A percentile compares a stretch with the other conserved stretches of the same genome.
Conservation (phyloP, 2,888 invertebrate genomes). For the Tiliacea aurago region DNA sequence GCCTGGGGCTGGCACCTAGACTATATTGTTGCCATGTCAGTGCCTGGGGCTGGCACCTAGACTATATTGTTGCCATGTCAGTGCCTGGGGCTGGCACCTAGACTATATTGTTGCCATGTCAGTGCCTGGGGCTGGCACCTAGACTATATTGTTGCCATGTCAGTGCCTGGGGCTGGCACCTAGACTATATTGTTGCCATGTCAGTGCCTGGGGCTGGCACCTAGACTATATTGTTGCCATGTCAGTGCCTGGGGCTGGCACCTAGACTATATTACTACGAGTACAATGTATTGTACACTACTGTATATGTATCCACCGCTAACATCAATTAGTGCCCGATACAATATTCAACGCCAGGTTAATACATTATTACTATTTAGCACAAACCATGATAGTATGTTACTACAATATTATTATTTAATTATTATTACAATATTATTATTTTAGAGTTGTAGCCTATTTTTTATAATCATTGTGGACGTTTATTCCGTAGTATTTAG, state of each 20-base stretch:
- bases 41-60: not conserved
- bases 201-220: not conserved
- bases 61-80: constrained; percentile 1
- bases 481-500: not conserved
- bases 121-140: not conserved
- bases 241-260: not conserved
- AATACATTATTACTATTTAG: constrained; percentile 32
- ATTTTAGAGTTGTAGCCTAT: not conserved
- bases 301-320: not conserved
- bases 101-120: not conserved
- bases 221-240: not conserved
- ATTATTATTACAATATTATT: constrained; percentile 1
- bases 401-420: not conserved
- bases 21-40: constrained; percentile 1
- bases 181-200: not conserved
- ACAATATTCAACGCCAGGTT: constrained; percentile 41
- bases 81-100: not conserved
- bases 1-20: not conserved
- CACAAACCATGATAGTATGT: not conserved
- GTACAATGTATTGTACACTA: not conserved
- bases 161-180: not conserved
- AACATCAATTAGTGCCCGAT: constrained; percentile 34
- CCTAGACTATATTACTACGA: not conserved
- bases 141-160: not conserved
- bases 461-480: not conserved